These are phyloP conservation scores for Ethmia dodecea DNA, from an alignment of 2,888 invertebrate species.

Conservation along the genomic window DNA sequence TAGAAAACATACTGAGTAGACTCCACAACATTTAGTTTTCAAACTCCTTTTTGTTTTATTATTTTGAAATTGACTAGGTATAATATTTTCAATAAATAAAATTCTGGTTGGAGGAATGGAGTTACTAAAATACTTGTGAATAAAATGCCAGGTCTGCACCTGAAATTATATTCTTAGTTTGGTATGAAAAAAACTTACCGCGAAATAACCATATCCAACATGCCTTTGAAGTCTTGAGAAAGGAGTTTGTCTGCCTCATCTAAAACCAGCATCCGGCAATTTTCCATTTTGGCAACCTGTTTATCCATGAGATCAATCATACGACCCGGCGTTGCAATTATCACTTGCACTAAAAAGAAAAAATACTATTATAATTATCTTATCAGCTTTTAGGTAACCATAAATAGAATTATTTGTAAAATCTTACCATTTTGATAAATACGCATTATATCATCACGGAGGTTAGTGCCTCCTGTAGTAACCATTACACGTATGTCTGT, in stretches of 20 bases:
- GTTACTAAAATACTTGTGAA: no score
- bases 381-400: background rate
- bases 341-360: constrained; percentile 89
- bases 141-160: no score
- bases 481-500: constrained; percentile 99
- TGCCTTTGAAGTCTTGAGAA: constrained; percentile 99
- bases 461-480: constrained; percentile 98
- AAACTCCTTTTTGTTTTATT: no score
- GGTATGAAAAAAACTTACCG: no score
- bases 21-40: no score
- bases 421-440: constrained; percentile 95
- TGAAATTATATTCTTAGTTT: no score
- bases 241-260: constrained; percentile 99
- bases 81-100: no score
- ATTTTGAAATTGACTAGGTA: no score
- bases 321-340: constrained; percentile 99
- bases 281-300: constrained; percentile 94
- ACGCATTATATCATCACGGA: constrained; percentile 99
- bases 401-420: background rate
- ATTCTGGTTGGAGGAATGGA: no score
- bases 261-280: constrained; percentile 97
- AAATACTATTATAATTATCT: background rate
- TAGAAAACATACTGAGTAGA: no score
- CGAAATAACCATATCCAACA: constrained; percentile 97
- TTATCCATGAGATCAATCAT: constrained; percentile 99